Conservation (phyloP, 2,113 vertebrate species). For the Corapipo altera region DNA sequence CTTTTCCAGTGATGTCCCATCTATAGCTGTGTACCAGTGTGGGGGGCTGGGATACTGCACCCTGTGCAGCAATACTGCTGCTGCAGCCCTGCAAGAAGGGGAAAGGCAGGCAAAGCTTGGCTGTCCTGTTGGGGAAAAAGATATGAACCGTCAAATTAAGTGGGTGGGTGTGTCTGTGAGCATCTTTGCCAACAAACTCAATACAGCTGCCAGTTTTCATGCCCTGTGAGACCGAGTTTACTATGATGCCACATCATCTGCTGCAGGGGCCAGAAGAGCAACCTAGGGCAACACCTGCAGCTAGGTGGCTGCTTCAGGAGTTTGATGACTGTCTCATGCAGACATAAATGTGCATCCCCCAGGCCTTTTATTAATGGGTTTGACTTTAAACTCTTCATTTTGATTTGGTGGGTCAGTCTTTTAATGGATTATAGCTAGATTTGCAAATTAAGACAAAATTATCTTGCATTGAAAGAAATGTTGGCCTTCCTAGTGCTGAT, state of each 20-base stretch:
- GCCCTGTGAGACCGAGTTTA: background rate
- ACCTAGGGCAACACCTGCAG: background rate
- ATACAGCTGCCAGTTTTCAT: background rate
- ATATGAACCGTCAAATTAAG: background rate
- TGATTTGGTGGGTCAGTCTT: background rate
- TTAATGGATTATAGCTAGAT: background rate
- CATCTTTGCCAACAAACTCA: background rate
- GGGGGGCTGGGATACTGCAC: background rate
- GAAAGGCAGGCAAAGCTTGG: background rate
- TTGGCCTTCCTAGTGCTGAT: background rate
- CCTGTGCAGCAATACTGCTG: background rate
- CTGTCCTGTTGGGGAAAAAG: background rate
- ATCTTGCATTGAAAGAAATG: background rate
- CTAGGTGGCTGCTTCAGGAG: background rate
- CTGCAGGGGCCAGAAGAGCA: background rate
- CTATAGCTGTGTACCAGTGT: too few relatives aligned
- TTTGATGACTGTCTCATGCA: background rate
- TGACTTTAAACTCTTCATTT: background rate
- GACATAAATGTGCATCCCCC: fast-evolving
- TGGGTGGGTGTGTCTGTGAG: too few relatives aligned
- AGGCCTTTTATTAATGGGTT: background rate
- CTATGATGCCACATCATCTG: background rate
- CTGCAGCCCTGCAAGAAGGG: background rate
- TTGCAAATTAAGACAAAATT: background rate
- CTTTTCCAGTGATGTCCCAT: background rate